phyloP scores from a whole-genome alignment of 1,140 invertebrate genomes.

The Melipona quadrifasciata region DNA sequence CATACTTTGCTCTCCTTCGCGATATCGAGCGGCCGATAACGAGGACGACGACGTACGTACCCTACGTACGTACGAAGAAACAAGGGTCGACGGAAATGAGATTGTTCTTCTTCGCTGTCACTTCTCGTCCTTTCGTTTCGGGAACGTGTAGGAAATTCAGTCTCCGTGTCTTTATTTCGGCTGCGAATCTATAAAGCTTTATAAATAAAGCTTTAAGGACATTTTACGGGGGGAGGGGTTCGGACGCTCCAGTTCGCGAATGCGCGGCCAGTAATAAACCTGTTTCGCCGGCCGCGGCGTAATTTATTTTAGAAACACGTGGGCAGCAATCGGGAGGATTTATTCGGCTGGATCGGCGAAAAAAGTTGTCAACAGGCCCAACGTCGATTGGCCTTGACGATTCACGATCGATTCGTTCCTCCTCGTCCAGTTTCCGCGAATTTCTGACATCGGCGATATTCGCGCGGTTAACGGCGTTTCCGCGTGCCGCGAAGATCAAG shows the following conservation, averaged over 20 bases:
- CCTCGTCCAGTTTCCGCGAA: background rate
- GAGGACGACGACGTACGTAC: conserved; percentile 14
- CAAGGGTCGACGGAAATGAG: background rate
- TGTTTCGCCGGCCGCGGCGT: conserved; percentile 18
- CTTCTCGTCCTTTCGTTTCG: background rate
- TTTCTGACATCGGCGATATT: background rate
- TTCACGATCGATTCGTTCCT: background rate
- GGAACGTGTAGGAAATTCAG: no score
- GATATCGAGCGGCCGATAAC: conserved; percentile 54
- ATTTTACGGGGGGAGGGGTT: conserved; percentile 4
- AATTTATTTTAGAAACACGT: conserved; percentile 46
- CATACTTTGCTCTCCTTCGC: conserved; percentile 43
- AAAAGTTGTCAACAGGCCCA: background rate
- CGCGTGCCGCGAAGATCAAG: background rate
- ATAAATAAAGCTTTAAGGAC: conserved; percentile 27
- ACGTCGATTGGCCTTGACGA: background rate
- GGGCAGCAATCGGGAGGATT: conserved; percentile 22
- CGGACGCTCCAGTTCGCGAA: conserved; percentile 24
- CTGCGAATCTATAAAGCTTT: no score
- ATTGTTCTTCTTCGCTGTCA: background rate
- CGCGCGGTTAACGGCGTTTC: background rate
- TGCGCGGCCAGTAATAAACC: conserved; percentile 23
- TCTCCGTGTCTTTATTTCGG: no score
- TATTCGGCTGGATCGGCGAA: background rate
- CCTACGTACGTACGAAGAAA: background rate